Percentiles rank a stretch among this genome's conserved stretches.
Conservation (phyloP, 2,113 vertebrate genomes). For the Ceyx melanurus region DNA sequence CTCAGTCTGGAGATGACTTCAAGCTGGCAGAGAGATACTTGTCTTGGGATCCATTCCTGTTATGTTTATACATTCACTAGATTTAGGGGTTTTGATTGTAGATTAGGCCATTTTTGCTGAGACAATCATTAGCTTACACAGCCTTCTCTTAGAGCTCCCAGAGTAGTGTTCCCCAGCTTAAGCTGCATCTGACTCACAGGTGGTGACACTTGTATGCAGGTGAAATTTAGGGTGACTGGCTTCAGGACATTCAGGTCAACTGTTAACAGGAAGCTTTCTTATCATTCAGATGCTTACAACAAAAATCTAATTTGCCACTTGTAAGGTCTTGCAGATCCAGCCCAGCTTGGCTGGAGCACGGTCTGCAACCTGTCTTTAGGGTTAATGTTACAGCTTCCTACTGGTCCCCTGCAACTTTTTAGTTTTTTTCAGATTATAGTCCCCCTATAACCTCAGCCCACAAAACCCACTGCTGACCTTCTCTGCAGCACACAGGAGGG, state of each 20-base stretch:
- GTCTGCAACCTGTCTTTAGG: fast-evolving
- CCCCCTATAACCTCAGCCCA: conserved; percentile 20
- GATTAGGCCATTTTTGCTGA: background rate
- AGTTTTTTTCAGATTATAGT: background rate
- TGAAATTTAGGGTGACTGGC: background rate
- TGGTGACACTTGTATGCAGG: background rate
- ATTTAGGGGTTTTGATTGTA: background rate
- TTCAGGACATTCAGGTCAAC: background rate
- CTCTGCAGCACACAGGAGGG: background rate
- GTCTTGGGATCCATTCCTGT: background rate
- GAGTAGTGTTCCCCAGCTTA: background rate
- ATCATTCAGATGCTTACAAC: background rate
- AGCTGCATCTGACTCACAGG: background rate
- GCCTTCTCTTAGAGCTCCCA: background rate
- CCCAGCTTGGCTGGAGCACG: fast-evolving
- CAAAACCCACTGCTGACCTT: conserved; percentile 21
- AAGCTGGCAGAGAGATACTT: background rate
- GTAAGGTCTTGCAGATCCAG: background rate
- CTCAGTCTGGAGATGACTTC: background rate
- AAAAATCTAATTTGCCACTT: background rate
- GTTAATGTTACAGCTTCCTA: background rate
- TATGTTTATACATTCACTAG: background rate
- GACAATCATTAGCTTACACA: background rate
- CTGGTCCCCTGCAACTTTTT: background rate
- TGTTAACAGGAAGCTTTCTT: background rate